A percentile compares a stretch with the other conserved stretches of the same genome.
Evolutionary conservation across 1,140 invertebrate species (phyloP).

Genomic region (Drosophila prosaltans): DNA sequence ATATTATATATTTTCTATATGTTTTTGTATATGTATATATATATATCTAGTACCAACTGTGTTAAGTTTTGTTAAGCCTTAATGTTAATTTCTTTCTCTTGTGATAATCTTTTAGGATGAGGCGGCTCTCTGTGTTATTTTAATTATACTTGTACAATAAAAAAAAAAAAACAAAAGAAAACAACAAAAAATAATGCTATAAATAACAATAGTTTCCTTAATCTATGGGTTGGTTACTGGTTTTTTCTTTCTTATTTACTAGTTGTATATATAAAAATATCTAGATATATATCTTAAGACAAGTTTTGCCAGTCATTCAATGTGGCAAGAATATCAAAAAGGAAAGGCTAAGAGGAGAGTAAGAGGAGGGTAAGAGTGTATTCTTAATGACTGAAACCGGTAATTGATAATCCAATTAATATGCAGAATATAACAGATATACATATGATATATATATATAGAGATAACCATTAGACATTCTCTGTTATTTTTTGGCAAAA

Average conservation of each 20-base stretch:
- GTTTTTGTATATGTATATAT: conserved; percentile 21
- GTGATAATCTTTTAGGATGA: conserved; percentile 57
- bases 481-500: background rate
- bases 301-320: background rate
- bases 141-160: conserved; percentile 57
- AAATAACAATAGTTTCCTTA: conserved; percentile 8
- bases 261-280: background rate
- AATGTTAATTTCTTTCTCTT: conserved; percentile 27
- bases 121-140: conserved; percentile 47
- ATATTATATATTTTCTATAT: background rate
- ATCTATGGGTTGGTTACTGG: conserved; percentile 25
- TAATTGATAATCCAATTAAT: too few relatives aligned
- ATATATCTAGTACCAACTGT: background rate
- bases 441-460: too few relatives aligned
- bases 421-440: background rate
- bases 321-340: background rate
- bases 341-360: background rate
- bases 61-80: conserved; percentile 26
- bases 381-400: too few relatives aligned
- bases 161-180: conserved; percentile 39
- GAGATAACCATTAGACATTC: too few relatives aligned
- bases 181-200: conserved; percentile 12
- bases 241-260: conserved; percentile 30
- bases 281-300: conserved; percentile 23
- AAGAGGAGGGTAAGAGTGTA: background rate